Conservation (phyloP, 1,140 invertebrate species). For the Coelopa frigida region DNA sequence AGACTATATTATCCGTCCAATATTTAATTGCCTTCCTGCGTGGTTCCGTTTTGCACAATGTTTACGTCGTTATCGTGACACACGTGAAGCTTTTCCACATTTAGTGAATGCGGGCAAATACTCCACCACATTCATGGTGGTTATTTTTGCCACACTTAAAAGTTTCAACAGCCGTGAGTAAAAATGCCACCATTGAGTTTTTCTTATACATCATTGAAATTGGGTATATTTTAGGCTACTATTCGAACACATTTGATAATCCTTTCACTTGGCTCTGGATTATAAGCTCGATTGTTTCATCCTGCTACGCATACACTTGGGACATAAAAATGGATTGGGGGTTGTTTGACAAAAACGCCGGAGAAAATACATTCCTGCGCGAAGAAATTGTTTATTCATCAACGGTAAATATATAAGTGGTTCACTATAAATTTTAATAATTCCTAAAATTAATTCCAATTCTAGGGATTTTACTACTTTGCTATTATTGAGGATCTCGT, state of each 20-base stretch:
- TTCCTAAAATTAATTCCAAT: background rate
- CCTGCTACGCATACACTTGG: constrained; percentile 85
- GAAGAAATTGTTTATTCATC: constrained; percentile 74
- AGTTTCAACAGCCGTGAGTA: constrained; percentile 57
- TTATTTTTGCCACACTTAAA: constrained; percentile 75
- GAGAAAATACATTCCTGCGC: constrained; percentile 71
- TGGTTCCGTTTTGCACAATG: constrained; percentile 99
- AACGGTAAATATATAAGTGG: constrained; percentile 45
- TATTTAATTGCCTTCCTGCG: constrained; percentile 87
- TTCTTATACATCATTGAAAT: background rate
- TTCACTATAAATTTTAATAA: background rate
- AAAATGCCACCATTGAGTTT: no score
- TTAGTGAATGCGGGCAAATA: constrained; percentile 97
- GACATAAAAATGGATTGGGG: constrained; percentile 99
- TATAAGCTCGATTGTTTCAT: constrained; percentile 64
- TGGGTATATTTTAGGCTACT: constrained; percentile 49
- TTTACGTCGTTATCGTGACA: constrained; percentile 84
- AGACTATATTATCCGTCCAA: constrained; percentile 59
- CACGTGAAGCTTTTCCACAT: constrained; percentile 88
- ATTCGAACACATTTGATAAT: constrained; percentile 57
- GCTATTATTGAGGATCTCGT: constrained; percentile 94
- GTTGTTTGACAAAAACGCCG: constrained; percentile 78
- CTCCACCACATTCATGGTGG: constrained; percentile 93
- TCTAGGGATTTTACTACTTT: constrained; percentile 88
- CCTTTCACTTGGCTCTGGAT: constrained; percentile 79